Percentiles rank a stretch among this genome's conserved stretches.
These are phyloP conservation scores for Globodera ellingtonae DNA, from an alignment of 1,140 invertebrate genomes.

Conservation along the genomic window DNA sequence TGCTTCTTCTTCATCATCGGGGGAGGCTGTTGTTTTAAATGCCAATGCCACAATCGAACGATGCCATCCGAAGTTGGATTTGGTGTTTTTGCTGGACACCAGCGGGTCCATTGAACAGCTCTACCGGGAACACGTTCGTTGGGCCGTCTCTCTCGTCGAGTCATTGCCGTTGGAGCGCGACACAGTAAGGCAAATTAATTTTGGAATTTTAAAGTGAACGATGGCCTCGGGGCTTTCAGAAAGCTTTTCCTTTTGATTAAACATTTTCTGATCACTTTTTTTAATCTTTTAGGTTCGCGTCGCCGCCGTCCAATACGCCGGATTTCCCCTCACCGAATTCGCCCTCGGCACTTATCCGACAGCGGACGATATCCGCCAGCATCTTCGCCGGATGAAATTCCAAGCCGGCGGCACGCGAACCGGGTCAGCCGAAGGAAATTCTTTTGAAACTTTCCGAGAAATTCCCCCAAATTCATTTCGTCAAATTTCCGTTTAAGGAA, in stretches of 20 bases:
- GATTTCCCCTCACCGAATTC: conserved; percentile 59
- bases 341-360: conserved; percentile 57
- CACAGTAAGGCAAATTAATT: conserved; percentile 44
- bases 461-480: not conserved
- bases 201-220: not conserved
- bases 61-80: conserved; percentile 57
- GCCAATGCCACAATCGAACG: not conserved
- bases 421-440: not conserved
- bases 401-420: conserved; percentile 47
- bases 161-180: conserved; percentile 52
- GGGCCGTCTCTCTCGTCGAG: conserved; percentile 58
- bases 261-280: not conserved
- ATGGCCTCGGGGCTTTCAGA: no score
- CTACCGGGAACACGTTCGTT: conserved; percentile 57
- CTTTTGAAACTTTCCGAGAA: not conserved
- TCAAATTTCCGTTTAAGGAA: no score
- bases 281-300: conserved; percentile 44
- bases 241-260: not conserved
- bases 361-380: conserved; percentile 51
- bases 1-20: no score
- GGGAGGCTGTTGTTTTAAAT: no score
- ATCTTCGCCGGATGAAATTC: conserved; percentile 52
- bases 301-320: conserved; percentile 60
- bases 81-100: conserved; percentile 61
- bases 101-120: conserved; percentile 55